These are phyloP conservation scores for Melanerpes formicivorus DNA, from an alignment of 2,113 vertebrate genomes.

Conservation along the genomic window DNA sequence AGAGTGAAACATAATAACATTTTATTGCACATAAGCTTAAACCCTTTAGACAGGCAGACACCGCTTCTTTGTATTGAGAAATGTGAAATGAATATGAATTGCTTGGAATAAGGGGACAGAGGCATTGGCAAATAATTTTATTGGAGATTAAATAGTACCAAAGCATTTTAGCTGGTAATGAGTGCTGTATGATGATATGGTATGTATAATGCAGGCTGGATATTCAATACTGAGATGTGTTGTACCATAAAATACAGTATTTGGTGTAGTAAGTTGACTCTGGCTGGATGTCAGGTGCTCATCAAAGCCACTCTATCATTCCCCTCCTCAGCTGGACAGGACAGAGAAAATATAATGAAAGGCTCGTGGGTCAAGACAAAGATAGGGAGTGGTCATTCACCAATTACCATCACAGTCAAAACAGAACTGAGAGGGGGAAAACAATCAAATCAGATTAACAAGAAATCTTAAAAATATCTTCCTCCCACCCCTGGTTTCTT, in stretches of 20 bases:
- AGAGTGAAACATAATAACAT: slow-evolving; percentile 1
- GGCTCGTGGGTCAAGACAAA: background rate
- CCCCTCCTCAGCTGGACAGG: background rate
- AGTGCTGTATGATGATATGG: background rate
- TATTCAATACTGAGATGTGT: background rate
- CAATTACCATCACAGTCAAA: background rate
- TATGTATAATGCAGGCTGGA: background rate
- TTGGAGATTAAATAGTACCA: background rate
- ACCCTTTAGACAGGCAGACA: slow-evolving; percentile 5
- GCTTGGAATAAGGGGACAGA: background rate
- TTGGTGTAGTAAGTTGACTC: background rate
- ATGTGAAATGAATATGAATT: background rate
- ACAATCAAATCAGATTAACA: background rate
- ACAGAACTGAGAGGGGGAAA: background rate
- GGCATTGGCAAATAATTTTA: slow-evolving; percentile 17
- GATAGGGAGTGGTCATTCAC: background rate
- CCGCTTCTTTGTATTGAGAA: background rate
- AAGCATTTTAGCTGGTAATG: background rate
- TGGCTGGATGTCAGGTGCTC: background rate
- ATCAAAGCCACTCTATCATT: background rate
- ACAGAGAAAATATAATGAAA: background rate
- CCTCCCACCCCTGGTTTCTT: background rate
- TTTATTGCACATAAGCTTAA: slow-evolving; percentile 20
- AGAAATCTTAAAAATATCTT: background rate
- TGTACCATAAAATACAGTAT: background rate